Evolutionary conservation across 2,797 vertebrate species (phyloP).

Genomic region (Cynopterus sphinx): DNA sequence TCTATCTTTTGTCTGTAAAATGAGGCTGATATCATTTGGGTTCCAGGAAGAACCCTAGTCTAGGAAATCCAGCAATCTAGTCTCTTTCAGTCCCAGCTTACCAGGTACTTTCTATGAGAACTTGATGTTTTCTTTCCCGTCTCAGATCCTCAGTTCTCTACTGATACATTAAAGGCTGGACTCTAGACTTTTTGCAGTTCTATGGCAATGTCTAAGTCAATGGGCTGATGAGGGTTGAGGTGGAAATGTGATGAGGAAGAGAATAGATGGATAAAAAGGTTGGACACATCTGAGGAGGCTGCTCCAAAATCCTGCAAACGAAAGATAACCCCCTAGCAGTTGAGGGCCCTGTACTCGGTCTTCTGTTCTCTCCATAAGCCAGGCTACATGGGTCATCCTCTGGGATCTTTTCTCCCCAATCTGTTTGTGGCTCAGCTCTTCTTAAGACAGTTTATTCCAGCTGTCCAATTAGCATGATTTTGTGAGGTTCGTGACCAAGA

Average conservation of each 20-base stretch:
- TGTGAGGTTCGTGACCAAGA: not conserved
- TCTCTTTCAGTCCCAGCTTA: not conserved
- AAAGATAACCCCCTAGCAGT: rapidly evolving
- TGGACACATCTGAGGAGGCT: not conserved
- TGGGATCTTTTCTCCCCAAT: not conserved
- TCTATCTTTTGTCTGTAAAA: not conserved
- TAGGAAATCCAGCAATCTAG: not conserved
- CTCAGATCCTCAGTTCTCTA: not conserved
- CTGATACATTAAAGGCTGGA: not conserved
- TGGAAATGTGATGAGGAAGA: not conserved
- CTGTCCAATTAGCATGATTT: not conserved
- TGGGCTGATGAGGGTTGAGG: not conserved
- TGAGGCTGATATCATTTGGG: not conserved
- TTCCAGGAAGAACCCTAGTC: not conserved
- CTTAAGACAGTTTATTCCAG: not conserved
- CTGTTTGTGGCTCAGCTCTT: not conserved
- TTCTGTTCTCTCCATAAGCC: not conserved
- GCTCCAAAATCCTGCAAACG: not conserved
- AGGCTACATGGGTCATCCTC: too few species aligned
- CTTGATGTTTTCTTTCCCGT: not conserved
- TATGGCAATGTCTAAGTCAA: not conserved
- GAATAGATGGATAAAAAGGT: not conserved
- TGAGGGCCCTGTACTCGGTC: rapidly evolving
- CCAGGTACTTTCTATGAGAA: not conserved
- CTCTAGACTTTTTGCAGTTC: not conserved